Evolutionary conservation across 2,797 vertebrate genomes (phyloP), one percentile per base, ranked within the genome.

Genomic region (Microctenopoma stevenorrisi): DNA sequence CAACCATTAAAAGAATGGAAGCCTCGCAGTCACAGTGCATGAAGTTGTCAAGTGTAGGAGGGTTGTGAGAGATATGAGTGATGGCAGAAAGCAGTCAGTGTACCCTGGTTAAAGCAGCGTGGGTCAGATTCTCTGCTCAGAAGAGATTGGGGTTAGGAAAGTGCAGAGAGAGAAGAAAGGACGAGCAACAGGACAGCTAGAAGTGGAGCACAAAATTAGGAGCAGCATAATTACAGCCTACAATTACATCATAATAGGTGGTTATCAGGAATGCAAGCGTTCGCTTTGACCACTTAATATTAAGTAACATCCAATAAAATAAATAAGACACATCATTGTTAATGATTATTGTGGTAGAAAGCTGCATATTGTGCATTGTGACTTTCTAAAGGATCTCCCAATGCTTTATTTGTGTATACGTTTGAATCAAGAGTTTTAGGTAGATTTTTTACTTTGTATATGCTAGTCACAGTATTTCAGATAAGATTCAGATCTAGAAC

Each of bases 41-140:
- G 70, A 74, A 52, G 66, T 61, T 35, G 16, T 66, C 73, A 73
- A 66, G 58, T 3, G 43, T n/a, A 33, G 55, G 53, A 56, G 62
- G 22, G 44, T 57, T 53, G 79, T 65, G 50, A 76, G 70, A 14
- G 53, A 56, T 50, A 64, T 9, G n/a, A 76, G 70, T 22, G 51
- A 56, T 53, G 66, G 76, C 73, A 76, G 38, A 71, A 67, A 82
- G 62, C 68, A 57, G 43, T 70, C 33, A 59, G 70, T 46, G 53
- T 54, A 38, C 46, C 22, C 30, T 68, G 43, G 72, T 67, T 70
- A 81, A 74, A 92, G 81, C 81, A 84, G 79, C 78, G 13, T 5
- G 60, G 66, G 63, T 75, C 40, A 61, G 72, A 72, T 63, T 65
- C 72, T 70, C 76, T 43, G 50, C 65, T 86, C 56, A 50, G 68